These are phyloP conservation scores for Ceyx erithaca DNA, from an alignment of 2,797 vertebrate species.

Conservation along the genomic window DNA sequence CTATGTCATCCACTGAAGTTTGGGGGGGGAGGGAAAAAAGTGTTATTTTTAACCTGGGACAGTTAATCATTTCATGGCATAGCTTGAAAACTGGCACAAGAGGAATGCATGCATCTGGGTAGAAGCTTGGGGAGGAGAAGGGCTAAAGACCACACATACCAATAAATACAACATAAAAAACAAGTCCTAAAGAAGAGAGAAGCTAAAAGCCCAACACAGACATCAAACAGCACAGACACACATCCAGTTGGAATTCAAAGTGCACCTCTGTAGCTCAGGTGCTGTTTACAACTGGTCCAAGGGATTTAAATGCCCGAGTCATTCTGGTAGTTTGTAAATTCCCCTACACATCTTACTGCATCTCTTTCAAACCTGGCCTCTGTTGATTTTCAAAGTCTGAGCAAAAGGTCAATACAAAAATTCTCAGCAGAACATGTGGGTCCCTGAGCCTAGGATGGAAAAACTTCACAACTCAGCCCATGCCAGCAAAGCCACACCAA, in stretches of 20 bases:
- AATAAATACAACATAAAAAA: not conserved
- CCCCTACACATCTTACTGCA: not conserved
- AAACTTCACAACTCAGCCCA: not conserved
- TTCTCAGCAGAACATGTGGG: accelerated
- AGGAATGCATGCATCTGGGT: not conserved
- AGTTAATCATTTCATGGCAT: not conserved
- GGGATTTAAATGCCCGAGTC: not conserved
- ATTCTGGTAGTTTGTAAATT: not conserved
- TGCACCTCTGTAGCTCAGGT: not conserved
- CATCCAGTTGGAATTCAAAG: not conserved
- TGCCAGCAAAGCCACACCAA: not conserved
- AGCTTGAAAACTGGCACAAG: not conserved
- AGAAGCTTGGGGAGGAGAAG: not conserved
- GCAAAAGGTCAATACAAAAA: not conserved
- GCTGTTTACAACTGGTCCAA: not conserved
- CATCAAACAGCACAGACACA: accelerated
- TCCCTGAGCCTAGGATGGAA: not conserved
- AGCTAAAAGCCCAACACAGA: not conserved
- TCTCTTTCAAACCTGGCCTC: not conserved
- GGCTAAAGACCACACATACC: not conserved
- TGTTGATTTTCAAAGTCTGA: not conserved
- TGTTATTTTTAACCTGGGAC: conserved; percentile 9
- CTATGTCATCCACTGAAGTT: not conserved
- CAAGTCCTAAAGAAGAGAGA: not conserved
- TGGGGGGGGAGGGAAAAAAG: not conserved